Evolutionary conservation across 2,797 vertebrate genomes (phyloP), one percentile per base, ranked within the genome.

Genomic region (Arremon brunneinucha): DNA sequence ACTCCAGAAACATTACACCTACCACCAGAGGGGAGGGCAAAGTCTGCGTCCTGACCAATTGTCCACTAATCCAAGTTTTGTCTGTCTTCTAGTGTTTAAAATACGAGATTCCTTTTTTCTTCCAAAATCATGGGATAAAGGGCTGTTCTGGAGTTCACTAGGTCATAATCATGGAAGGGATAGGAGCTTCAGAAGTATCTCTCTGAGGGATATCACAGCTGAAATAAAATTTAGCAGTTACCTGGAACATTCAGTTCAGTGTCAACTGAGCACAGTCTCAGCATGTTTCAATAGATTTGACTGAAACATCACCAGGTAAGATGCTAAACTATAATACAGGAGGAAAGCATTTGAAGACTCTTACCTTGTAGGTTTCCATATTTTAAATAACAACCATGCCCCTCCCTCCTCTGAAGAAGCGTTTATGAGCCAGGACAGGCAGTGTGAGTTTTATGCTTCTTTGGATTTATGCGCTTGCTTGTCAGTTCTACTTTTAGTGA

Each of bases 61-160:
- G 15, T 18, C 35, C 37, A 30, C 0, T 0, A 65, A 82, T 47
- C 12, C 12, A 46, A 50, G n/a, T 63, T 81, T 72, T 14, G 2
- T 41, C 35, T 32, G 14, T 49, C 32, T 87, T 56, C 43, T 20
- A 24, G 15, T 8, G 9, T 65, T 90, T 41, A 57, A 81, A 84
- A 74, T 5, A 21, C 6, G 8, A 93, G 11, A 82, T 49, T 35
- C 8, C 3, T 59, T 55, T 59, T 55, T 72, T 70, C 39, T 35
- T 43, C 11, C 44, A 35, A 43, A 89, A 52, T 43, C 16, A 23
- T 37, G 27, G 20, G 11, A 69, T 47, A 50, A 72, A 78, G 34
- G 21, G 17, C 55, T 71, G 18, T 34, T 78, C 32, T 47, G 21
- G 3, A 0, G 43, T 47, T 79, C 80, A 46, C 24, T 20, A 43